Percentiles rank a stretch among this genome's conserved stretches.
phyloP scores from a whole-genome alignment of 2,888 invertebrate species.

The Cynaeus angustus region DNA sequence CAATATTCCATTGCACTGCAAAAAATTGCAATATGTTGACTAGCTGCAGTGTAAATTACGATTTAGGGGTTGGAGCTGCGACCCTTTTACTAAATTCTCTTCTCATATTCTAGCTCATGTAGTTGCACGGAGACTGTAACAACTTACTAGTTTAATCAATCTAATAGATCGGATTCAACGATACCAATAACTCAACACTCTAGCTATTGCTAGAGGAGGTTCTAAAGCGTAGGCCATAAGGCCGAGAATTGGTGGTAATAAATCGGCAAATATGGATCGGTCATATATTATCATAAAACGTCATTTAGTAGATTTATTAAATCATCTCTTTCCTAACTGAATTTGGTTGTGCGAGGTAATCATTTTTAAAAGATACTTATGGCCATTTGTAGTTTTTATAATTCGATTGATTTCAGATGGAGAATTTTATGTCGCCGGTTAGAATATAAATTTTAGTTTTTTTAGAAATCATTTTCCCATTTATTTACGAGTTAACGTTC shows the following conservation, averaged over 20 bases:
- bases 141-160: slow-evolving; percentile 67
- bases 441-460: slow-evolving; percentile 33
- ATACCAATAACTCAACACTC: slow-evolving; percentile 67
- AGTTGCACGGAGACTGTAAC: slow-evolving; percentile 58
- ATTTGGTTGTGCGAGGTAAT: slow-evolving; percentile 69
- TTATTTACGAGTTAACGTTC: slow-evolving; percentile 17
- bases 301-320: slow-evolving; percentile 72
- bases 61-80: background rate
- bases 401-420: slow-evolving; percentile 58
- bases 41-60: slow-evolving; percentile 23
- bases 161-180: slow-evolving; percentile 68
- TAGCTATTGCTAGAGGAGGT: slow-evolving; percentile 57
- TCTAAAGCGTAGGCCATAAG: slow-evolving; percentile 60
- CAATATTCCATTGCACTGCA: no score
- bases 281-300: slow-evolving; percentile 72
- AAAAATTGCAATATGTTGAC: slow-evolving; percentile 9
- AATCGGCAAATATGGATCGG: slow-evolving; percentile 65
- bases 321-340: slow-evolving; percentile 67
- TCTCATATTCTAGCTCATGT: slow-evolving; percentile 65
- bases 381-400: slow-evolving; percentile 62
- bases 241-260: slow-evolving; percentile 58
- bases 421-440: slow-evolving; percentile 36
- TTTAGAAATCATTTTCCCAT: slow-evolving; percentile 9
- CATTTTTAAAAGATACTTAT: slow-evolving; percentile 66
- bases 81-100: slow-evolving; percentile 57